These are phyloP conservation scores for Chondrilla cf. caribensis DNA, from an alignment of 37 sponge, comb jelly and placozoan species.

Conservation along the genomic window DNA sequence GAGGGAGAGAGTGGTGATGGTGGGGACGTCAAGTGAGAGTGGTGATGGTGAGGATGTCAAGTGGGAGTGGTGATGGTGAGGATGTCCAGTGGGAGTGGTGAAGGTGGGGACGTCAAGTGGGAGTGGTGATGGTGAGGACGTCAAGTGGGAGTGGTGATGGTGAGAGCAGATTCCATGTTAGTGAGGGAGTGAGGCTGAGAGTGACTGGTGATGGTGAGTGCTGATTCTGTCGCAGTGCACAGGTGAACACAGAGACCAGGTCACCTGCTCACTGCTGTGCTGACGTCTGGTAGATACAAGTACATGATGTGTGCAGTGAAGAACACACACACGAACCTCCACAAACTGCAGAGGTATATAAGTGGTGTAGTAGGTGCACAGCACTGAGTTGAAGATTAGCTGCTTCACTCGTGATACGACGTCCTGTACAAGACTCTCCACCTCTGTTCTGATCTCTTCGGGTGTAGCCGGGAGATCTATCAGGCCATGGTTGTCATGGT, in stretches of 20 bases:
- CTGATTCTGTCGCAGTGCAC: constrained; percentile 5
- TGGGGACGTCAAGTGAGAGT: too few species aligned
- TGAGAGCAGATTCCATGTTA: too few species aligned
- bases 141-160: too few species aligned
- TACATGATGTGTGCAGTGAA: background rate
- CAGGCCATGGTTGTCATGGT: background rate
- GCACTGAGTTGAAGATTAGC: constrained; percentile 73
- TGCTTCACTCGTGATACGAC: constrained; percentile 65
- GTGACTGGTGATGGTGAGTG: background rate
- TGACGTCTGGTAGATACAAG: too few species aligned
- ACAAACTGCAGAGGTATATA: constrained; percentile 81
- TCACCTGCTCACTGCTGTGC: background rate
- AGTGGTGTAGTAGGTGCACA: constrained; percentile 80
- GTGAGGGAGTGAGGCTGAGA: background rate
- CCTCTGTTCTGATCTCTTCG: constrained; percentile 59
- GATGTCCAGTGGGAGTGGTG: too few species aligned
- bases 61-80: too few species aligned
- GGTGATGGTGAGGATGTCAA: too few species aligned
- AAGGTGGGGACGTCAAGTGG: too few species aligned
- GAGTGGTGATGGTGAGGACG: too few species aligned
- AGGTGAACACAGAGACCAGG: background rate
- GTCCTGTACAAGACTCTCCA: constrained; percentile 61
- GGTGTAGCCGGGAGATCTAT: constrained; percentile 42
- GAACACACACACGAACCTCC: constrained; percentile 42
- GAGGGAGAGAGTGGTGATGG: background rate